These are phyloP conservation scores for Tenthredo notha DNA, from an alignment of 2,888 invertebrate genomes.

Conservation along the genomic window DNA sequence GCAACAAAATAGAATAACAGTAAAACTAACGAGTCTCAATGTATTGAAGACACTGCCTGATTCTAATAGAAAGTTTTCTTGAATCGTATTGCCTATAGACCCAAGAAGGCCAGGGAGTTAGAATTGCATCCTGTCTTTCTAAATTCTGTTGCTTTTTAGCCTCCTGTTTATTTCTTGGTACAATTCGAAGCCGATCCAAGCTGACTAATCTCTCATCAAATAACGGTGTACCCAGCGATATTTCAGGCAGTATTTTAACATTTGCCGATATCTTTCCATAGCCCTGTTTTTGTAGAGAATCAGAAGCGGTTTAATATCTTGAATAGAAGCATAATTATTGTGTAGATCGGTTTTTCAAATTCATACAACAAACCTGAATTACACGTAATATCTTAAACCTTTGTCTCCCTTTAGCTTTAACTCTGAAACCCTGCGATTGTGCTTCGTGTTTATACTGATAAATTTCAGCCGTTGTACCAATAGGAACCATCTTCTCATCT, in stretches of 20 bases:
- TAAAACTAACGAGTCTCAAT: conserved; percentile 69
- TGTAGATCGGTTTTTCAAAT: not conserved
- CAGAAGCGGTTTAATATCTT: not conserved
- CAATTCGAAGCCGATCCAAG: conserved; percentile 69
- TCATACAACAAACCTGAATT: conserved; percentile 54
- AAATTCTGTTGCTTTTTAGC: conserved; percentile 69
- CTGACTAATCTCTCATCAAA: conserved; percentile 74
- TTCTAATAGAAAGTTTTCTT: conserved; percentile 77
- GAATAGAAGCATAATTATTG: not conserved
- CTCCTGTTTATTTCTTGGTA: conserved; percentile 62
- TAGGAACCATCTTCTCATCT: conserved; percentile 70
- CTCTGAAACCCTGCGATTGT: conserved; percentile 80
- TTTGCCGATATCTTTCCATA: conserved; percentile 72
- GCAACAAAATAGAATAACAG: not conserved
- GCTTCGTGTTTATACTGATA: conserved; percentile 81
- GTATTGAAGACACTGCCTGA: conserved; percentile 71
- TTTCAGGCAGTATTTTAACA: conserved; percentile 86
- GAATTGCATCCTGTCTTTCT: conserved; percentile 77
- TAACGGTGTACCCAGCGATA: conserved; percentile 81
- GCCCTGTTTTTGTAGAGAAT: conserved; percentile 58
- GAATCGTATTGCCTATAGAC: conserved; percentile 84
- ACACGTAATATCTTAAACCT: conserved; percentile 83
- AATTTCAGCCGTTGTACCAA: conserved; percentile 74
- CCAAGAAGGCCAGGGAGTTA: conserved; percentile 85
- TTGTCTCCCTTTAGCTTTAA: conserved; percentile 89